Evolutionary conservation across 2,888 invertebrate genomes (phyloP).

Genomic region (Smittia sp.): DNA sequence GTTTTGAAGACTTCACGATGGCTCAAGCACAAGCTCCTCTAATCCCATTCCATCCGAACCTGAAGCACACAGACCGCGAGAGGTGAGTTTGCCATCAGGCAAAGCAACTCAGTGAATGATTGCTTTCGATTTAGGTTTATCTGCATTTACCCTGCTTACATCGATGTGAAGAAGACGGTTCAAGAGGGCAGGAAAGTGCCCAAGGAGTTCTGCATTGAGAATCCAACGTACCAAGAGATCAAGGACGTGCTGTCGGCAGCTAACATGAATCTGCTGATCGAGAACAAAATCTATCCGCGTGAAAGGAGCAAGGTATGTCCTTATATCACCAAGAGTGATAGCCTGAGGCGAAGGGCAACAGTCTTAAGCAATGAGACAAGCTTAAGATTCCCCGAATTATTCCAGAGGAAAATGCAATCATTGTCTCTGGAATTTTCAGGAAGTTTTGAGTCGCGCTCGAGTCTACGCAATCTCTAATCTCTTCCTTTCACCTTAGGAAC

Average conservation of each 20-base stretch:
- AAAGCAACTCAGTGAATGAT: too few relatives aligned
- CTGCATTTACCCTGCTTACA: conserved; percentile 93
- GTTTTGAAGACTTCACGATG: too few relatives aligned
- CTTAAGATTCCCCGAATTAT: neutral
- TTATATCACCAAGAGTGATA: too few relatives aligned
- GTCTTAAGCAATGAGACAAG: too few relatives aligned
- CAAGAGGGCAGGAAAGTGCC: conserved; percentile 84
- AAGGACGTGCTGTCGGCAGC: conserved; percentile 83
- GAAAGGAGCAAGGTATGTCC: conserved; percentile 86
- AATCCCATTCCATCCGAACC: conserved; percentile 68
- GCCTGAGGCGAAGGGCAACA: too few relatives aligned
- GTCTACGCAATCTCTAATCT: neutral
- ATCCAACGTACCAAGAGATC: conserved; percentile 93
- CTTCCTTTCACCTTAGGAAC: conserved; percentile 61
- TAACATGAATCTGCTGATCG: conserved; percentile 81
- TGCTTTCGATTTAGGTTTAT: conserved; percentile 73
- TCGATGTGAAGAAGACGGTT: conserved; percentile 88
- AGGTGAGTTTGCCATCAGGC: conserved; percentile 55
- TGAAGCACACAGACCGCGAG: conserved; percentile 76
- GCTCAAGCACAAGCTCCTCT: conserved; percentile 54
- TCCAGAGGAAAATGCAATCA: neutral
- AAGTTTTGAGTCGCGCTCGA: neutral
- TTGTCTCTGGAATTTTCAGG: too few relatives aligned
- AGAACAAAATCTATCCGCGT: conserved; percentile 87
- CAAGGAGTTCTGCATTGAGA: conserved; percentile 85